These are phyloP conservation scores for Epiblema foenella DNA, from an alignment of 2,888 invertebrate genomes.

Conservation along the genomic window DNA sequence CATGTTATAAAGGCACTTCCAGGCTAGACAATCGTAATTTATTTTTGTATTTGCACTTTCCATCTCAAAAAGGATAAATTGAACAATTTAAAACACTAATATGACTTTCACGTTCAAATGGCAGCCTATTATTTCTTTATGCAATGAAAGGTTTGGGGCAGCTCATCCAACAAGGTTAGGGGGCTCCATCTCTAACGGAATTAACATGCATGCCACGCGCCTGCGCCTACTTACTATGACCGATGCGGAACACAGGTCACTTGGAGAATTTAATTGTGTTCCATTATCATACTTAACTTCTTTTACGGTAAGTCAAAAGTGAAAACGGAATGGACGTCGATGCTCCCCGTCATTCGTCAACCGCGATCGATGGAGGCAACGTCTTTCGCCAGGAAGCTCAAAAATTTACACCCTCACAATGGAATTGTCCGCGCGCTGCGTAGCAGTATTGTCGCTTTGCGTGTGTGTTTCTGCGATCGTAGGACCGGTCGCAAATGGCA, in stretches of 20 bases:
- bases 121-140: constrained; percentile 70
- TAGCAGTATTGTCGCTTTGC: constrained; percentile 61
- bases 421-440: constrained; percentile 61
- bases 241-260: constrained; percentile 82
- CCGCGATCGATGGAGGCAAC: constrained; percentile 80
- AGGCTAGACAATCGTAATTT: neutral
- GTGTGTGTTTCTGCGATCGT: constrained; percentile 71
- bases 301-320: constrained; percentile 84
- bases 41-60: constrained; percentile 1
- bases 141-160: constrained; percentile 70
- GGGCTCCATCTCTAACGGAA: constrained; percentile 58
- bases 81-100: constrained; percentile 51
- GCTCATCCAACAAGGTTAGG: constrained; percentile 70
- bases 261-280: constrained; percentile 83
- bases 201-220: constrained; percentile 74
- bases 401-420: constrained; percentile 61
- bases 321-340: constrained; percentile 79
- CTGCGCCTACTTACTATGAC: constrained; percentile 80
- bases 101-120: constrained; percentile 77
- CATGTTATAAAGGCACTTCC: neutral
- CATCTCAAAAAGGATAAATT: constrained; percentile 17
- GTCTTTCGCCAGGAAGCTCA: constrained; percentile 66
- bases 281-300: constrained; percentile 85
- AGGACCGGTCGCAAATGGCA: constrained; percentile 69
- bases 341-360: constrained; percentile 78